Evolutionary conservation across 2,113 vertebrate genomes (phyloP).

Genomic region (Lagopus leucura): DNA sequence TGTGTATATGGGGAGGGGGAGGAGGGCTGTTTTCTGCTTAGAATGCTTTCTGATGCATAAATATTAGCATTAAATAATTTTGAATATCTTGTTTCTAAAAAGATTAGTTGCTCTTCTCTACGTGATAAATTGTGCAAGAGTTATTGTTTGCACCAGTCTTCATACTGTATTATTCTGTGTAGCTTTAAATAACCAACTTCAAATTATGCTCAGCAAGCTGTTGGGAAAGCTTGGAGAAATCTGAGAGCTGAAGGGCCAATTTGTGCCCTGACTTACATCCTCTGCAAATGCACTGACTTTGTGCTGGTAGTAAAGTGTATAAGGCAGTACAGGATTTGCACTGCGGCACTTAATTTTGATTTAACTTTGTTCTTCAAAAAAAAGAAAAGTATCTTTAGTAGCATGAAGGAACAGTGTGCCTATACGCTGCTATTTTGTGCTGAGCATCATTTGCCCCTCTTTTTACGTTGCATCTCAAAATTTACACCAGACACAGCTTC

Average conservation of each 20-base stretch:
- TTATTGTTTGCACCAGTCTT: slow-evolving; percentile 77
- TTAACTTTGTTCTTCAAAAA: not conserved
- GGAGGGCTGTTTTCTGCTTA: slow-evolving; percentile 58
- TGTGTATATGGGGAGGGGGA: not conserved
- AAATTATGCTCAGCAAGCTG: slow-evolving; percentile 73
- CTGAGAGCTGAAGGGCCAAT: slow-evolving; percentile 54
- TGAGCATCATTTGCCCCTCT: not conserved
- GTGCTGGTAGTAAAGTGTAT: not conserved
- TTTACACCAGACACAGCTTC: not conserved
- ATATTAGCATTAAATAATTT: slow-evolving; percentile 85
- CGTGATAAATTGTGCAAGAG: slow-evolving; percentile 81
- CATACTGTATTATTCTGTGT: slow-evolving; percentile 71
- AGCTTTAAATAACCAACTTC: slow-evolving; percentile 80
- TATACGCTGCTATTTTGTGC: not conserved
- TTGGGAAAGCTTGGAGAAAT: slow-evolving; percentile 67
- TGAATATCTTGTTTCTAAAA: slow-evolving; percentile 82
- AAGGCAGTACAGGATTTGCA: not conserved
- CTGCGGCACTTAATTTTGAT: slow-evolving; percentile 9
- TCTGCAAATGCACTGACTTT: not conserved
- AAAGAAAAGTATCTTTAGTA: not conserved
- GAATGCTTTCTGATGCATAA: slow-evolving; percentile 79
- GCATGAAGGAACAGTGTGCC: not conserved
- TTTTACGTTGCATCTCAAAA: not conserved
- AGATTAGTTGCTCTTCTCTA: slow-evolving; percentile 82
- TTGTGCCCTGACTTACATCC: slow-evolving; percentile 62